Evolutionary conservation across 2,888 invertebrate genomes (phyloP).

Genomic region (Eilema caniola): DNA sequence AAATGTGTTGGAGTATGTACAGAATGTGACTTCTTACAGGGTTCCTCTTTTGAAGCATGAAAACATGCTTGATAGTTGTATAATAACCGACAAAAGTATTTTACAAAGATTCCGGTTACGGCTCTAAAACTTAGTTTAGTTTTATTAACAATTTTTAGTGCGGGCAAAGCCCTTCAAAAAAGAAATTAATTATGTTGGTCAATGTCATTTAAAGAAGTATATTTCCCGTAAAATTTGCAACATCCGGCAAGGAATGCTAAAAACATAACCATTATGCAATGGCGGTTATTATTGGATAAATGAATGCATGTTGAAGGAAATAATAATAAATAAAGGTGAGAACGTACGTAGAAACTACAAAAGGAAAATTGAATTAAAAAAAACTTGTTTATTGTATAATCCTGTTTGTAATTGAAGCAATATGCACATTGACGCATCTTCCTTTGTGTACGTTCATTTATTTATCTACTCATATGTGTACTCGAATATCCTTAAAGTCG

Average conservation of each 20-base stretch:
- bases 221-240: conserved; percentile 2
- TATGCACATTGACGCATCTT: neutral
- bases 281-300: neutral
- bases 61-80: no score
- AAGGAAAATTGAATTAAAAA: neutral
- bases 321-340: neutral
- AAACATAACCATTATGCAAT: conserved; percentile 9
- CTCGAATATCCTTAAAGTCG: no score
- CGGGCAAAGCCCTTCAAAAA: neutral
- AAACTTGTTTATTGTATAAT: neutral
- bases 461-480: neutral
- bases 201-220: neutral
- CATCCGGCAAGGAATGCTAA: neutral
- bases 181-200: neutral
- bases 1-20: no score
- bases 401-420: conserved; percentile 2
- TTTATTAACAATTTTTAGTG: no score
- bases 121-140: no score
- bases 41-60: no score
- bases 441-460: neutral
- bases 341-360: neutral
- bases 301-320: conserved; percentile 2
- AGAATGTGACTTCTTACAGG: no score
- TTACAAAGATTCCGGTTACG: no score
- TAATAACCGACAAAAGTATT: no score